Percentiles rank a stretch among this genome's conserved stretches.
phyloP scores from a whole-genome alignment of 2,888 invertebrate genomes.

The Eupithecia dodoneata region DNA sequence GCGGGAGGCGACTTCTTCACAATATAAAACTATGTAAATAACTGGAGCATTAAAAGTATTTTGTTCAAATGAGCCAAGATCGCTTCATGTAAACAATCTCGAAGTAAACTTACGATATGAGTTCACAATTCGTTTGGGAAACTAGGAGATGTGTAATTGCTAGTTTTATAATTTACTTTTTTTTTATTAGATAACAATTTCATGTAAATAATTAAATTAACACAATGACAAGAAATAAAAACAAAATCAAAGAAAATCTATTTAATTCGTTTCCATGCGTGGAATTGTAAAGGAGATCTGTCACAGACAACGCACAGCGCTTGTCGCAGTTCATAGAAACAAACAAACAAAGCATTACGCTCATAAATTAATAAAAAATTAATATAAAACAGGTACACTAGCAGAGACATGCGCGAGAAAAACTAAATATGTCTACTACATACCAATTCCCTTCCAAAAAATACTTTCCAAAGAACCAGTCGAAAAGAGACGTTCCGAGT shows the following conservation, averaged over 20 bases:
- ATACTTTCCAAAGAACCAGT: conserved; percentile 17
- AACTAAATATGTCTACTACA: conserved; percentile 15
- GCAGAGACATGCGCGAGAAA: conserved; percentile 25
- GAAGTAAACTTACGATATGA: conserved; percentile 62
- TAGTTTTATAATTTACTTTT: not conserved
- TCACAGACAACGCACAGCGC: conserved; percentile 15
- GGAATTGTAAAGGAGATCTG: conserved; percentile 42
- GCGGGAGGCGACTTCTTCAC: not conserved
- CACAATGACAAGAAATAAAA: conserved; percentile 12
- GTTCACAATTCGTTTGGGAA: conserved; percentile 66
- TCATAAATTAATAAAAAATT: conserved; percentile 12
- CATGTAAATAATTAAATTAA: conserved; percentile 16
- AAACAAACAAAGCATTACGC: not conserved
- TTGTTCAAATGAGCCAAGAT: conserved; percentile 28
- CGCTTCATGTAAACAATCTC: conserved; percentile 27
- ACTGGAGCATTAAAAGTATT: conserved; percentile 14
- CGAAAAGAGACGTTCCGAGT: conserved; percentile 30
- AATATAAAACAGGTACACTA: conserved; percentile 18
- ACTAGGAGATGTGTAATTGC: conserved; percentile 46
- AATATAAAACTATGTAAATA: not conserved
- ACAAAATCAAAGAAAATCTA: conserved; percentile 23
- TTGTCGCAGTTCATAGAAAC: conserved; percentile 18
- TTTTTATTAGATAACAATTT: conserved; percentile 4
- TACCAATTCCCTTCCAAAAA: conserved; percentile 11
- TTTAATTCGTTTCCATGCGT: conserved; percentile 18